Percentiles rank a stretch among this genome's conserved stretches.
Conservation (phyloP, 2,113 vertebrate species). For the Podocnemis expansa region DNA sequence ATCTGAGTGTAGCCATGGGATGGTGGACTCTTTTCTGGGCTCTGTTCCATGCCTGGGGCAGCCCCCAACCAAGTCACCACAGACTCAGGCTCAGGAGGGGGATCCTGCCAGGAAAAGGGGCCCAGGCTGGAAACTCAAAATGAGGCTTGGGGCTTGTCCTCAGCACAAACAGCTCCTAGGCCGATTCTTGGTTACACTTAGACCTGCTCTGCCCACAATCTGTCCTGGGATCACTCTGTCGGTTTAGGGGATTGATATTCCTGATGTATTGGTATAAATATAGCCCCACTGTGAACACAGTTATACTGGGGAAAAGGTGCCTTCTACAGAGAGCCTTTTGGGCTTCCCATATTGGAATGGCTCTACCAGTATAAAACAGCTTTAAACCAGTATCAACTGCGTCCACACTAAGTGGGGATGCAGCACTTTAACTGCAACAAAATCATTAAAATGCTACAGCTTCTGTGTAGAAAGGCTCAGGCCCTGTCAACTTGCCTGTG, state of each 20-base stretch:
- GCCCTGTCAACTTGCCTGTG: neutral
- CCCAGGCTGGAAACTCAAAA: neutral
- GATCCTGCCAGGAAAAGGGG: neutral
- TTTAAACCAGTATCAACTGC: neutral
- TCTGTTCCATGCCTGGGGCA: neutral
- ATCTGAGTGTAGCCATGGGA: neutral
- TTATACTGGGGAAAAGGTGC: neutral
- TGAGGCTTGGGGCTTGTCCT: neutral
- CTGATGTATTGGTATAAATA: neutral
- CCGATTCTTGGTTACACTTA: neutral
- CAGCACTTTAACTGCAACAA: neutral
- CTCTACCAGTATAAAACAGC: neutral
- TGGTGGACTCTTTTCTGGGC: neutral
- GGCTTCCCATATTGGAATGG: too few relatives aligned
- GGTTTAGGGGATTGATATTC: neutral
- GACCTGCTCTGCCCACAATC: neutral
- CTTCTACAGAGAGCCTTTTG: neutral
- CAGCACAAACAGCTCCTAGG: neutral
- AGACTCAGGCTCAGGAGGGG: neutral
- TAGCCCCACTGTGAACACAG: neutral
- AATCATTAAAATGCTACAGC: neutral
- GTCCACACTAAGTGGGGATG: neutral
- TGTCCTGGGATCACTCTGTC: neutral
- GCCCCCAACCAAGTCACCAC: neutral
- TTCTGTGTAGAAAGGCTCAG: too few relatives aligned